A percentile compares a stretch with the other conserved stretches of the same genome.
Evolutionary conservation across 2,113 vertebrate genomes (phyloP).

Genomic region (Egretta garzetta): DNA sequence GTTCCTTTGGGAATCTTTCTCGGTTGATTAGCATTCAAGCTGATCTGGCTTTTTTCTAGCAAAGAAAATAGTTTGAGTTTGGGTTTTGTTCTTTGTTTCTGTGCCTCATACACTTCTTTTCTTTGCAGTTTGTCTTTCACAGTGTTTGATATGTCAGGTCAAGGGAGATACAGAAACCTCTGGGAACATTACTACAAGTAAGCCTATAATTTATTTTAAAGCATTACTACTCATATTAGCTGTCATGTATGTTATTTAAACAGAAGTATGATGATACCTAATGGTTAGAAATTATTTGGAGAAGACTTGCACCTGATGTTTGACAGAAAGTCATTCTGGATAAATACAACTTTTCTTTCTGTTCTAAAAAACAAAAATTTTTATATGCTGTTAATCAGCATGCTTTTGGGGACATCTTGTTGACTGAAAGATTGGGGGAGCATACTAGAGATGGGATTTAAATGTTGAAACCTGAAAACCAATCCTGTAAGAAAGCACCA

Average conservation of each 20-base stretch:
- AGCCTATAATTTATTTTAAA: constrained; percentile 65
- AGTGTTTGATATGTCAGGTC: constrained; percentile 99
- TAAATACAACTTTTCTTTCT: neutral
- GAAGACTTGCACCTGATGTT: neutral
- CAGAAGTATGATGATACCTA: neutral
- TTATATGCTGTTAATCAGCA: neutral
- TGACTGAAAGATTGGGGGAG: neutral
- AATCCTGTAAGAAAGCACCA: neutral
- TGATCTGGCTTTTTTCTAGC: neutral
- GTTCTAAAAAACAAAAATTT: neutral
- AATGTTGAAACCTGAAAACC: neutral
- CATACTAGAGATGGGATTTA: neutral
- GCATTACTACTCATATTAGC: neutral
- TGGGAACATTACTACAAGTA: constrained; percentile 99
- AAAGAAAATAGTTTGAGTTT: neutral
- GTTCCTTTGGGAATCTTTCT: neutral
- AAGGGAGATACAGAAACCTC: constrained; percentile 96
- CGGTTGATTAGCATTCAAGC: neutral
- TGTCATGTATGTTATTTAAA: neutral
- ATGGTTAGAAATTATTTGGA: neutral
- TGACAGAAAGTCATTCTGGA: neutral
- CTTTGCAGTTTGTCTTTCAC: constrained; percentile 92
- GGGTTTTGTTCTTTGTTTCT: neutral
- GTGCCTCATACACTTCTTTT: neutral
- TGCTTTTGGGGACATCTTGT: neutral